Evolutionary conservation across 2,113 vertebrate genomes (phyloP), one percentile per base, ranked within the genome.

Genomic region (Lonchura striata): DNA sequence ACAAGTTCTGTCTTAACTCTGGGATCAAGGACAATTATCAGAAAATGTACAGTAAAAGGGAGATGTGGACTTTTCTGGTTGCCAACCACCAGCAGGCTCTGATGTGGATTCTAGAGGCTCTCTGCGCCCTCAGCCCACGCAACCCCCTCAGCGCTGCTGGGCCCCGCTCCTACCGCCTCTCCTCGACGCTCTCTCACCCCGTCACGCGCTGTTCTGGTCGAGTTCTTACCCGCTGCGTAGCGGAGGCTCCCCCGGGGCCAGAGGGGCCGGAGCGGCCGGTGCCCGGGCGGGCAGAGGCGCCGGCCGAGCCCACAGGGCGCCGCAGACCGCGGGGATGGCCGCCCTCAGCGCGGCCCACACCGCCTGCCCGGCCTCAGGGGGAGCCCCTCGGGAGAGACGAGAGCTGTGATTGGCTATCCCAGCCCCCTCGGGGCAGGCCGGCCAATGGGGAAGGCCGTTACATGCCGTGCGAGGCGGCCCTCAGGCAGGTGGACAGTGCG

Each of bases 401-500:
- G 39, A 16, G 1, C 2, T 46, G 13, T 7, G 59, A 90, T 61
- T 92, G 83, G 88, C 63, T 92, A 1, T 6, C 24, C 35, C 9
- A 25, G 7, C 11, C 5, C 31, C 18, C 50, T 23, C n/a, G 20
- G 2, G 71, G 39, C 4, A 27, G 20, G 14, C 6, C 9, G n/a
- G 28, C 49, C 79, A 80, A n/a, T 85, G 23, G 18, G 57, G 8
- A 37, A 15, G 35, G 60, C 4, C 5, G 5, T 80, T 52, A 7
- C 8, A 3, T 14, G 18, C 2, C 1, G 22, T 0, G 10, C 2
- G 41, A 7, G 8, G 4, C 2, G 8, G 3, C 7, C 57, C 33
- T 65, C 27, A 37, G 30, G 37, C 37, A 6, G 71, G 33, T 39
- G 63, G 9, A 0, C 10, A 0, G 23, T 1, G 64, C 13, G 0